Conservation (phyloP, 2,888 invertebrate species). For the Nemapogon koenigi region DNA sequence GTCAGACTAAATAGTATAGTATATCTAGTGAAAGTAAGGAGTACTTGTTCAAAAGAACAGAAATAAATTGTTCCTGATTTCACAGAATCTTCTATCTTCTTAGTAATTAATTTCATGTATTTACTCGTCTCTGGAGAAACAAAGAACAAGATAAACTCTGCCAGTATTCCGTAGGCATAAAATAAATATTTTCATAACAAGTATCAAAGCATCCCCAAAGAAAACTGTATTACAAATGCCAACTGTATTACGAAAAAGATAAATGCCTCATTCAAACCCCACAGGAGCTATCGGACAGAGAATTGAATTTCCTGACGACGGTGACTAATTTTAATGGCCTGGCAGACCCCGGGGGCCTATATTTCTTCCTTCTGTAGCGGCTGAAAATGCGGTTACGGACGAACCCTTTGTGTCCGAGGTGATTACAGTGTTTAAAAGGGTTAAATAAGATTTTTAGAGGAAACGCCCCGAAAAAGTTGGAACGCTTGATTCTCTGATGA, state of each 20-base stretch:
- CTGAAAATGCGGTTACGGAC: slow-evolving; percentile 1
- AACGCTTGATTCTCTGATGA: no score
- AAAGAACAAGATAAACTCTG: no score
- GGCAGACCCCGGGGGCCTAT: slow-evolving; percentile 3
- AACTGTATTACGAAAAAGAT: slow-evolving; percentile 1
- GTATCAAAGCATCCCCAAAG: no score
- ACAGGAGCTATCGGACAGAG: slow-evolving; percentile 3
- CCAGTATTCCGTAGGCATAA: no score
- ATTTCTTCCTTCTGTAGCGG: slow-evolving; percentile 8
- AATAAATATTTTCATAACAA: no score
- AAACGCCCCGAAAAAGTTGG: neutral
- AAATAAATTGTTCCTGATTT: no score
- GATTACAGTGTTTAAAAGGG: slow-evolving; percentile 6
- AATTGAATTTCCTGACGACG: slow-evolving; percentile 9
- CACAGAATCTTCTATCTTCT: no score
- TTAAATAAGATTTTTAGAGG: slow-evolving; percentile 4
- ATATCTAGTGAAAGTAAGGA: no score
- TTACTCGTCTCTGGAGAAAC: no score
- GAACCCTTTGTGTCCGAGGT: slow-evolving; percentile 2
- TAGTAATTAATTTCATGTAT: no score
- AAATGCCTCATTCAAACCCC: neutral
- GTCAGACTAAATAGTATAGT: no score
- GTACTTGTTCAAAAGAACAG: no score
- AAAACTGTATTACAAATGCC: neutral
- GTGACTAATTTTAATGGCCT: slow-evolving; percentile 9